These are phyloP conservation scores for Brachypodius melanocephalos DNA, from an alignment of 2,113 vertebrate genomes.

Conservation along the genomic window DNA sequence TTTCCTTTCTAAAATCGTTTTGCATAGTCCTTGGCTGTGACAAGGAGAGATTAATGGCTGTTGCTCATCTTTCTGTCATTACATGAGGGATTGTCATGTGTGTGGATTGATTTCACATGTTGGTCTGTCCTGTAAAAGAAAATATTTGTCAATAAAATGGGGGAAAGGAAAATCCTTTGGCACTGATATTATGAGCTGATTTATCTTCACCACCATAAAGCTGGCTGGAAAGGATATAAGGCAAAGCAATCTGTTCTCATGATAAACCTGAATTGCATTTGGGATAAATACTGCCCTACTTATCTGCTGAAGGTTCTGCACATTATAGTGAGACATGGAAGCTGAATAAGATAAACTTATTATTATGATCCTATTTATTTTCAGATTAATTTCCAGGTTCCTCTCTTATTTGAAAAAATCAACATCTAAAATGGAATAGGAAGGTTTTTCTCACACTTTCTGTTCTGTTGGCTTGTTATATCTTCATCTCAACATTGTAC, in stretches of 20 bases:
- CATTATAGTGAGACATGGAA: neutral
- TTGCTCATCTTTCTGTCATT: neutral
- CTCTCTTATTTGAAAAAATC: neutral
- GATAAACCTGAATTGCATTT: constrained; percentile 25
- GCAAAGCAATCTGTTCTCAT: constrained; percentile 25
- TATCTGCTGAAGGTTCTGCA: constrained; percentile 1
- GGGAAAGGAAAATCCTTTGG: constrained; percentile 39
- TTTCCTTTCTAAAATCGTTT: neutral
- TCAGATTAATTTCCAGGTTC: neutral
- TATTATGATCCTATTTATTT: neutral
- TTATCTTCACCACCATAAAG: constrained; percentile 7
- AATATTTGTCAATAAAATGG: constrained; percentile 53
- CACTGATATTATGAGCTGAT: constrained; percentile 6
- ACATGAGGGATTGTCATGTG: neutral
- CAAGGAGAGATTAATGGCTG: constrained; percentile 25
- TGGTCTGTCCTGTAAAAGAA: constrained; percentile 10
- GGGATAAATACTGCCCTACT: constrained; percentile 15
- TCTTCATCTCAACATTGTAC: neutral
- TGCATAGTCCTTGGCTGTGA: constrained; percentile 23
- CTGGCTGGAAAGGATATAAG: neutral
- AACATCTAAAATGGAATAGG: neutral
- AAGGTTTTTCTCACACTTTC: neutral
- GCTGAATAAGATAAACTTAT: neutral
- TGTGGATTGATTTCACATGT: neutral
- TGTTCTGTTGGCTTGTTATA: neutral